These are phyloP conservation scores for Coranthus polyacanthus DNA, from an alignment of 2,797 vertebrate species.

Conservation along the genomic window DNA sequence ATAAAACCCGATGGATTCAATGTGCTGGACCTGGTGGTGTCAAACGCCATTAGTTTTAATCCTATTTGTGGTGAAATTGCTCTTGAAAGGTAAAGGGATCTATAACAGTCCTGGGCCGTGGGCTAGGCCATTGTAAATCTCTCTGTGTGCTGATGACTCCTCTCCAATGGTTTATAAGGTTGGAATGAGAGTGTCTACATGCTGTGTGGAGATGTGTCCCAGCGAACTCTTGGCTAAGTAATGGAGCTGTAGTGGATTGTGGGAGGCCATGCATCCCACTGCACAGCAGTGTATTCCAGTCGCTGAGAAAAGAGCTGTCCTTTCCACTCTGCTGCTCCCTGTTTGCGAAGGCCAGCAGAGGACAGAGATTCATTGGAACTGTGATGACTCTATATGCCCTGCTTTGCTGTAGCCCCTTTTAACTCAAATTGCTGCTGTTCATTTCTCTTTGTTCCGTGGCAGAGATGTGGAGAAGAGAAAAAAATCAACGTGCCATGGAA, in stretches of 20 bases:
- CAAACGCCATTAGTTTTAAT: constrained; percentile 87
- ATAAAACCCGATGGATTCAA: constrained; percentile 83
- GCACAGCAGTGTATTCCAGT: constrained; percentile 30
- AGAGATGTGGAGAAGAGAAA: constrained; percentile 34
- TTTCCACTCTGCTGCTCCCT: constrained; percentile 62
- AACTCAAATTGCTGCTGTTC: constrained; percentile 57
- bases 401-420: constrained; percentile 42
- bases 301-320: constrained; percentile 61
- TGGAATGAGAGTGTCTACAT: constrained; percentile 60
- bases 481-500: constrained; percentile 19
- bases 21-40: constrained; percentile 78
- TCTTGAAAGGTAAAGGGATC: constrained; percentile 85
- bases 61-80: constrained; percentile 83
- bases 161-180: constrained; percentile 64
- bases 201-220: constrained; percentile 58
- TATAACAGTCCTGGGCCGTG: constrained; percentile 75
- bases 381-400: constrained; percentile 63
- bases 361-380: constrained; percentile 54
- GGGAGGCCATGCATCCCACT: constrained; percentile 57
- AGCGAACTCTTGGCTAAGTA: constrained; percentile 63
- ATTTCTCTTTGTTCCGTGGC: constrained; percentile 40
- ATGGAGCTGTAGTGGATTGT: constrained; percentile 61
- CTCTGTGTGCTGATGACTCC: constrained; percentile 71
- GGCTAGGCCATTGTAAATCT: constrained; percentile 74
- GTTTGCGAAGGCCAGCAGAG: constrained; percentile 41